Conservation (phyloP, 2,888 invertebrate species). For the Acleris laterana region DNA sequence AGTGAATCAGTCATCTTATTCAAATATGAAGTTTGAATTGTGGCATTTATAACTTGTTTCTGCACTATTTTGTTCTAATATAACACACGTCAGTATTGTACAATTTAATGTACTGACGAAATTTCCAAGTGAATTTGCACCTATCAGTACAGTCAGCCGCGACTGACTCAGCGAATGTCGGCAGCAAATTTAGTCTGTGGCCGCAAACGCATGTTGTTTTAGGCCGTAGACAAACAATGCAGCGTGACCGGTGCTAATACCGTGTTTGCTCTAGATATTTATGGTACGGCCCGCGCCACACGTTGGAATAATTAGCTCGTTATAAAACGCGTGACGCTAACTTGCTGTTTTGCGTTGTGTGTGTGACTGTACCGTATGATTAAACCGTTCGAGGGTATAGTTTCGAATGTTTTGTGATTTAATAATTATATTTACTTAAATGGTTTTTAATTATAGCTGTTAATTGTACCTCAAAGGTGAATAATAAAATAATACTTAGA, state of each 20-base stretch:
- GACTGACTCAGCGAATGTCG: conserved; percentile 78
- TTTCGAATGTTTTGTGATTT: neutral
- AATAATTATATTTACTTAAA: no score
- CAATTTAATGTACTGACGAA: neutral
- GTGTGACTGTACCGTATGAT: conserved; percentile 39
- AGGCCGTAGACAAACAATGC: conserved; percentile 79
- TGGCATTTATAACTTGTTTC: no score
- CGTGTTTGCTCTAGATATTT: conserved; percentile 80
- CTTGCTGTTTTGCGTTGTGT: conserved; percentile 51
- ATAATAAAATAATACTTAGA: no score
- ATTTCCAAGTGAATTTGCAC: conserved; percentile 40
- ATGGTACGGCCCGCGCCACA: conserved; percentile 68
- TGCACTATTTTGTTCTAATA: neutral
- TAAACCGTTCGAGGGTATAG: conserved; percentile 7
- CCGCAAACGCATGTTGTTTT: conserved; percentile 83
- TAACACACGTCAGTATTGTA: neutral
- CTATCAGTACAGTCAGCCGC: conserved; percentile 52
- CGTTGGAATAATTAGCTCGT: conserved; percentile 81
- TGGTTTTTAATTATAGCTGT: no score
- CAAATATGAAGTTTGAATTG: no score
- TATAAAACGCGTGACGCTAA: conserved; percentile 69
- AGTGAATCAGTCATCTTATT: no score
- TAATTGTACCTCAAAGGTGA: no score
- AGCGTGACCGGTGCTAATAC: conserved; percentile 80
- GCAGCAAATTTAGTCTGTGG: conserved; percentile 75